Conservation (phyloP, 2,797 vertebrate species). For the Pipistrellus pipistrellus region DNA sequence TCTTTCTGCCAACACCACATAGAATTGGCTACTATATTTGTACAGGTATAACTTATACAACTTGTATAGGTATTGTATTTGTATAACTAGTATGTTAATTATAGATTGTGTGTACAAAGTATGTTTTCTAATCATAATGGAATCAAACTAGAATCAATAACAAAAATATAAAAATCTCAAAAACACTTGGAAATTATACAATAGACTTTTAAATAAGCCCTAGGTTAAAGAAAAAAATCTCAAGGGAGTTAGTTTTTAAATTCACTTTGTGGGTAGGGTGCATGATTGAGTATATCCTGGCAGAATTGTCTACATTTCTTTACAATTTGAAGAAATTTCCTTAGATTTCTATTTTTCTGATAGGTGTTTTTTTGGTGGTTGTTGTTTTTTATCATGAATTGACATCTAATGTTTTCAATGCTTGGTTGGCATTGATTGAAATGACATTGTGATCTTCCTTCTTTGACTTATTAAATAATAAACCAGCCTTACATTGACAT, state of each 20-base stretch:
- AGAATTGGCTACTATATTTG: neutral
- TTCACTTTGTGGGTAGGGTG: neutral
- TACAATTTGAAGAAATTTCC: neutral
- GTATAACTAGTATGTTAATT: neutral
- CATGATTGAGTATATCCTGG: neutral
- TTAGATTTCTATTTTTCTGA: neutral
- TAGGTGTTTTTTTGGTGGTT: neutral
- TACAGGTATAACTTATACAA: neutral
- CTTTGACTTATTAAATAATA: neutral
- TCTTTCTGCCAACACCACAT: neutral
- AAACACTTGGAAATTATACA: neutral
- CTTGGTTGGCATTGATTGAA: neutral
- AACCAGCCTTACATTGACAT: neutral
- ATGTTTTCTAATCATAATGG: neutral
- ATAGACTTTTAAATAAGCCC: neutral
- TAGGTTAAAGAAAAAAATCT: neutral
- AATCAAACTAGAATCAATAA: neutral
- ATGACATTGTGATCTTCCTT: neutral
- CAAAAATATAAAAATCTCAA: neutral
- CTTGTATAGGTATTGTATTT: neutral
- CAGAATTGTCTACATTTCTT: neutral
- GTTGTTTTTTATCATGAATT: neutral
- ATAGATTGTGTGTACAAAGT: neutral
- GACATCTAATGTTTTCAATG: neutral
- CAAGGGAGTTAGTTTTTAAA: neutral